A percentile compares a stretch with the other conserved stretches of the same genome.
Evolutionary conservation across 2,797 vertebrate species (phyloP).

Genomic region (Graptemys geographica): DNA sequence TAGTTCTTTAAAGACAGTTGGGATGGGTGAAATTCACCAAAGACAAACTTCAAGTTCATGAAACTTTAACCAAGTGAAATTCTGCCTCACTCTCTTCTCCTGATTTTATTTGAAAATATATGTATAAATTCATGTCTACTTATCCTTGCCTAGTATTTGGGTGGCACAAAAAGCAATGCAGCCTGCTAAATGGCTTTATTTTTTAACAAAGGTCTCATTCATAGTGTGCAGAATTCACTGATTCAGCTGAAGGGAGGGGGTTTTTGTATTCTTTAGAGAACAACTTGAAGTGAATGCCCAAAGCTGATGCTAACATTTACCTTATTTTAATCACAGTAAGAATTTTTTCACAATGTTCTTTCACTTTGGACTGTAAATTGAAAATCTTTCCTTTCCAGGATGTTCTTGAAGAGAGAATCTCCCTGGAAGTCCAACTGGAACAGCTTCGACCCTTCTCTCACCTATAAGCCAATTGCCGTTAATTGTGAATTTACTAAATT

Average conservation of each 20-base stretch:
- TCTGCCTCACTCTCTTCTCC: neutral
- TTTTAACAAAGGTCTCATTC: constrained; percentile 4
- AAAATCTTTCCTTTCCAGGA: constrained; percentile 86
- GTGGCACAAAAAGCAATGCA: neutral
- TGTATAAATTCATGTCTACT: neutral
- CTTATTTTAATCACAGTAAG: neutral
- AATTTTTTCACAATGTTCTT: neutral
- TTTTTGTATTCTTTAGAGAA: neutral
- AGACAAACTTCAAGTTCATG: neutral
- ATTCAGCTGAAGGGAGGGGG: neutral
- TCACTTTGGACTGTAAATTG: constrained; percentile 34
- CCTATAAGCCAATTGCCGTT: constrained; percentile 89
- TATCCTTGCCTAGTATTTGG: neutral
- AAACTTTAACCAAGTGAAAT: neutral
- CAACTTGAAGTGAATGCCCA: neutral
- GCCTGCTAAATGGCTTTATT: neutral
- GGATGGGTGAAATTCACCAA: neutral
- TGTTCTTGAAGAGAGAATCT: constrained; percentile 98
- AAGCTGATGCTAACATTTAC: neutral
- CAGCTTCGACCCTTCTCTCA: constrained; percentile 99
- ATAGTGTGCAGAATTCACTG: neutral
- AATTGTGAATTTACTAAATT: constrained; percentile 83
- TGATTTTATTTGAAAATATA: neutral
- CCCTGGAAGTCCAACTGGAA: constrained; percentile 98
- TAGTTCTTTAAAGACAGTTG: neutral